Percentiles rank a stretch among this genome's conserved stretches.
These are phyloP conservation scores for Palythoa caribaeorum DNA, from an alignment of 92 coral and sea anemone genomes.

Conservation along the genomic window DNA sequence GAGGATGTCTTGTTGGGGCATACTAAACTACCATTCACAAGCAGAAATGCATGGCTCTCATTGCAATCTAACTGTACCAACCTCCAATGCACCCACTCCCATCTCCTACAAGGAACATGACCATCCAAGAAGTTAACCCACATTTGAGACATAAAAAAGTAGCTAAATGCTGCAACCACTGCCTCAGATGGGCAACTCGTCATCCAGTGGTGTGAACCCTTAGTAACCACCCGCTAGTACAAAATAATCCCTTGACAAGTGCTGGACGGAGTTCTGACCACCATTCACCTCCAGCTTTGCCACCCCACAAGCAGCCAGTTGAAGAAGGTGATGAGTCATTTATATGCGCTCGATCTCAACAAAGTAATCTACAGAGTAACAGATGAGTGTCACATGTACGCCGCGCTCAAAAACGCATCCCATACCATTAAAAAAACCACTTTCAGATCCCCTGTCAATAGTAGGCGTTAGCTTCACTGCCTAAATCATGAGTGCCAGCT, in stretches of 20 bases:
- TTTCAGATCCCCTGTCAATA: conserved; percentile 28
- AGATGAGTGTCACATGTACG: not conserved
- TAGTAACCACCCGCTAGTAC: conserved; percentile 44
- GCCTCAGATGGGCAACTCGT: conserved; percentile 53
- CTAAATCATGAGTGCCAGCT: conserved; percentile 26
- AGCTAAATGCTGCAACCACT: conserved; percentile 28
- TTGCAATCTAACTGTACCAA: conserved; percentile 35
- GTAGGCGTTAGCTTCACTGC: conserved; percentile 47
- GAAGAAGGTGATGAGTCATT: conserved; percentile 26
- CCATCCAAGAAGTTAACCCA: conserved; percentile 57
- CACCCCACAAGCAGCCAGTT: conserved; percentile 54
- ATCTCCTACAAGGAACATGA: conserved; percentile 53
- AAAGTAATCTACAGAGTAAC: conserved; percentile 33
- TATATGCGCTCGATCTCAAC: conserved; percentile 45
- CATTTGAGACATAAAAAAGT: conserved; percentile 48
- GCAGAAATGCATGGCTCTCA: not conserved
- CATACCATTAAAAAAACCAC: conserved; percentile 15
- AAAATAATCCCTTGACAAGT: conserved; percentile 57
- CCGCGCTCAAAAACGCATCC: not conserved
- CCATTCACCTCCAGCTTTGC: conserved; percentile 52
- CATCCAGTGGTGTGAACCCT: not conserved
- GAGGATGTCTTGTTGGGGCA: conserved; percentile 8
- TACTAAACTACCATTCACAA: conserved; percentile 11
- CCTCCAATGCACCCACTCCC: conserved; percentile 12
- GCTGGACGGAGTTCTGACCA: conserved; percentile 55